These are phyloP conservation scores for Didymodactylos carnosus DNA, from an alignment of 2,888 invertebrate species.

Conservation along the genomic window DNA sequence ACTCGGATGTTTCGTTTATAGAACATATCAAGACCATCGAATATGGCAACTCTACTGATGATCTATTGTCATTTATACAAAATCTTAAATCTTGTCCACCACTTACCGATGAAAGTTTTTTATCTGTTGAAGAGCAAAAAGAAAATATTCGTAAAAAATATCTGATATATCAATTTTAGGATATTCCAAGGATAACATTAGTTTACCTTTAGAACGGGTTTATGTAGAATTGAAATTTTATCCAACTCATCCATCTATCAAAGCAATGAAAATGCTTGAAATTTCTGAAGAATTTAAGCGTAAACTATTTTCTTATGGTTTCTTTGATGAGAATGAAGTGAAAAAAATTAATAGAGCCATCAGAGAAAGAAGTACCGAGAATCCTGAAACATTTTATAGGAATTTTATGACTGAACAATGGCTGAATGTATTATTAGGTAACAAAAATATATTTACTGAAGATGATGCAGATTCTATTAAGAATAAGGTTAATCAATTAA, in stretches of 20 bases:
- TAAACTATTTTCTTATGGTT: background rate
- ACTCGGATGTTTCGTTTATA: background rate
- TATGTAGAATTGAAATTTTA: background rate
- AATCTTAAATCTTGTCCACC: background rate
- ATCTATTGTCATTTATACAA: background rate
- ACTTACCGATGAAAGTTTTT: background rate
- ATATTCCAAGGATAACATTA: background rate
- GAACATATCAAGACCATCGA: background rate
- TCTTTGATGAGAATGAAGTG: background rate
- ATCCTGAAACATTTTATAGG: background rate
- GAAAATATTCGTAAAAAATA: background rate
- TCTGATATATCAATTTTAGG: background rate
- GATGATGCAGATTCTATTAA: background rate
- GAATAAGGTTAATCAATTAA: background rate
- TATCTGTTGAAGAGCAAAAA: background rate
- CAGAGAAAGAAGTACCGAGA: background rate
- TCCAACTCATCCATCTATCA: background rate
- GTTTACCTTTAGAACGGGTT: background rate
- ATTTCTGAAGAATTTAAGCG: background rate
- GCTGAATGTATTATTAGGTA: background rate
- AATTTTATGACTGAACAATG: background rate
- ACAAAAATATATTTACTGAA: background rate
- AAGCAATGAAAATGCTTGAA: background rate
- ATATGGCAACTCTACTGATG: background rate
- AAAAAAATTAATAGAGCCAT: background rate